These are phyloP conservation scores for Condylura cristata DNA, from an alignment of 2,113 vertebrate genomes.

Conservation along the genomic window DNA sequence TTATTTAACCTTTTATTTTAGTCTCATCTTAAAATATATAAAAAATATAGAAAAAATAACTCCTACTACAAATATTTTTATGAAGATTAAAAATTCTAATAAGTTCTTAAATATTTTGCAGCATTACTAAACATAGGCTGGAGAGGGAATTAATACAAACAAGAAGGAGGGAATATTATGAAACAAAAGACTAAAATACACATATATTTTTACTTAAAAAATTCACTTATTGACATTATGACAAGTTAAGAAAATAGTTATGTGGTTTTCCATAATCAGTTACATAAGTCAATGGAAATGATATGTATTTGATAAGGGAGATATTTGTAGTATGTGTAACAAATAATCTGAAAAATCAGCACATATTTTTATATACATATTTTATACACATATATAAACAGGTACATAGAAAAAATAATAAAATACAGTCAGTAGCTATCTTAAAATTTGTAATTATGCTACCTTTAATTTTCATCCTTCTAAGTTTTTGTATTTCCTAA, in stretches of 20 bases:
- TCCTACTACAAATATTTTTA: not conserved
- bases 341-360: not conserved
- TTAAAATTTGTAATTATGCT: not conserved
- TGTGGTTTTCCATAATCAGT: not conserved
- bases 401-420: not conserved
- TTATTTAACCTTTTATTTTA: not conserved
- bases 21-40: conserved; percentile 23
- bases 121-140: not conserved
- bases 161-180: not conserved
- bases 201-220: not conserved
- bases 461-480: not conserved
- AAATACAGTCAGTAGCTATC: not conserved
- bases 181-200: not conserved
- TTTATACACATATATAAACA: not conserved
- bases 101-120: not conserved
- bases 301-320: not conserved
- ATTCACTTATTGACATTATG: not conserved
- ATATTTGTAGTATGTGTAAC: not conserved
- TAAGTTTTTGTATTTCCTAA: not conserved
- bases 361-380: not conserved
- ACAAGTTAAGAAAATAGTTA: conserved; percentile 18
- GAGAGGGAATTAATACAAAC: not conserved
- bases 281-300: not conserved
- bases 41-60: not conserved
- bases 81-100: not conserved